A percentile compares a stretch with the other conserved stretches of the same genome.
phyloP scores from a whole-genome alignment of 2,113 vertebrate genomes.

The Boleophthalmus pectinirostris region DNA sequence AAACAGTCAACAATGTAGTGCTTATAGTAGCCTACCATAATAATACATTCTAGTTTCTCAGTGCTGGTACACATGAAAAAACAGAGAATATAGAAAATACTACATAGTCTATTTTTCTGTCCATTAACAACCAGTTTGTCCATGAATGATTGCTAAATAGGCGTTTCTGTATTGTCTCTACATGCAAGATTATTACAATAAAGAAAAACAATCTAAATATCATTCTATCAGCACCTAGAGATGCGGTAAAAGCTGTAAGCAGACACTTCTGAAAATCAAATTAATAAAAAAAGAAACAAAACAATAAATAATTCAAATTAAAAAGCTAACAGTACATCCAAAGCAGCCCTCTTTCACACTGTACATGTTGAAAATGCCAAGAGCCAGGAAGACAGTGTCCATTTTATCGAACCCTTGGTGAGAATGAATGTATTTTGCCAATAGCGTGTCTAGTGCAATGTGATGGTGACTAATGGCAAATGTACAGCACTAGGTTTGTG shows the following conservation, averaged over 20 bases:
- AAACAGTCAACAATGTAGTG: slow-evolving; percentile 82
- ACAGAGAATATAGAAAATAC: slow-evolving; percentile 77
- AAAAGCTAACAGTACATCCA: slow-evolving; percentile 75
- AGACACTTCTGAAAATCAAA: slow-evolving; percentile 42
- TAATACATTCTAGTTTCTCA: slow-evolving; percentile 83
- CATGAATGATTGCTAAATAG: slow-evolving; percentile 77
- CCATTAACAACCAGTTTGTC: slow-evolving; percentile 73
- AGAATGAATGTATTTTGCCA: slow-evolving; percentile 56
- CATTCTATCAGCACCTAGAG: slow-evolving; percentile 71
- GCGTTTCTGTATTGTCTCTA: slow-evolving; percentile 72
- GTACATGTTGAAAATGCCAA: slow-evolving; percentile 70
- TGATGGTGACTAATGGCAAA: slow-evolving; percentile 61
- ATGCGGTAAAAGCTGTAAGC: slow-evolving; percentile 75
- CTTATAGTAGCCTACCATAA: slow-evolving; percentile 81
- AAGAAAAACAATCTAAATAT: slow-evolving; percentile 70
- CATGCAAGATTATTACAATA: slow-evolving; percentile 78
- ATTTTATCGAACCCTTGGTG: slow-evolving; percentile 51
- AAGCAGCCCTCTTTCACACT: slow-evolving; percentile 77
- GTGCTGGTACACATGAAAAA: slow-evolving; percentile 82
- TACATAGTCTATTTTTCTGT: slow-evolving; percentile 72
- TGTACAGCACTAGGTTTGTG: slow-evolving; percentile 64
- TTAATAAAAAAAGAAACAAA: slow-evolving; percentile 7
- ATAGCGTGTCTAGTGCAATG: slow-evolving; percentile 60
- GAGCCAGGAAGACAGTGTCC: slow-evolving; percentile 74
- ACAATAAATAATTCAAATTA: slow-evolving; percentile 4